A percentile compares a stretch with the other conserved stretches of the same genome.
phyloP scores from a whole-genome alignment of 2,113 vertebrate species.

The Cariama cristata region DNA sequence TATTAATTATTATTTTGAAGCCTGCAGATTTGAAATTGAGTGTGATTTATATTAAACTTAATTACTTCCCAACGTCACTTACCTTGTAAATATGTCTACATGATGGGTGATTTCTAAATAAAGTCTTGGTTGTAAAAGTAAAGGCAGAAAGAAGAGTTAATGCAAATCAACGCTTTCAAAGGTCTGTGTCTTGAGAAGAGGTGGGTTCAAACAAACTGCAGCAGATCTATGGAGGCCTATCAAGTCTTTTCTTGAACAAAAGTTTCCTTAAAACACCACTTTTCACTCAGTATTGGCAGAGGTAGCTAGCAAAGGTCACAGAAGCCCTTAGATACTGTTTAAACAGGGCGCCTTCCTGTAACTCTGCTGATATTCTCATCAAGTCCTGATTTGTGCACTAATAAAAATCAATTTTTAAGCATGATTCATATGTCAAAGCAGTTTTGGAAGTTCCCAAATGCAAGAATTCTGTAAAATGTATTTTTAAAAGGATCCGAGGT shows the following conservation, averaged over 20 bases:
- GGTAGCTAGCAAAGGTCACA: background rate
- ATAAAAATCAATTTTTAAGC: background rate
- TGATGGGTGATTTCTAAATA: conserved; percentile 46
- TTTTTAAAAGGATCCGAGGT: background rate
- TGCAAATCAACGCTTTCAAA: background rate
- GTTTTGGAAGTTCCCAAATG: background rate
- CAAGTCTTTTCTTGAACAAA: background rate
- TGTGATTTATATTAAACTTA: conserved; percentile 55
- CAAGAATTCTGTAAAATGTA: background rate
- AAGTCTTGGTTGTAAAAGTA: conserved; percentile 3
- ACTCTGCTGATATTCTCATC: background rate
- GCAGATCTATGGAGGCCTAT: background rate
- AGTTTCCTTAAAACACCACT: background rate
- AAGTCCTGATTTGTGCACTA: background rate
- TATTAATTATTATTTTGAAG: conserved; percentile 66
- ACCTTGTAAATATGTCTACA: conserved; percentile 50
- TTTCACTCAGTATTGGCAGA: background rate
- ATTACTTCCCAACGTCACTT: conserved; percentile 63
- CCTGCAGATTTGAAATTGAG: conserved; percentile 18
- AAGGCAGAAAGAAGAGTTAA: background rate
- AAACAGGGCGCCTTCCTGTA: background rate
- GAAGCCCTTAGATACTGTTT: background rate
- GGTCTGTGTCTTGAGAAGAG: background rate
- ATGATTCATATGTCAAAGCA: background rate
- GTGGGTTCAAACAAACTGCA: background rate